Conservation (phyloP, 2,797 vertebrate genomes). For the Erpetoichthys calabaricus region DNA sequence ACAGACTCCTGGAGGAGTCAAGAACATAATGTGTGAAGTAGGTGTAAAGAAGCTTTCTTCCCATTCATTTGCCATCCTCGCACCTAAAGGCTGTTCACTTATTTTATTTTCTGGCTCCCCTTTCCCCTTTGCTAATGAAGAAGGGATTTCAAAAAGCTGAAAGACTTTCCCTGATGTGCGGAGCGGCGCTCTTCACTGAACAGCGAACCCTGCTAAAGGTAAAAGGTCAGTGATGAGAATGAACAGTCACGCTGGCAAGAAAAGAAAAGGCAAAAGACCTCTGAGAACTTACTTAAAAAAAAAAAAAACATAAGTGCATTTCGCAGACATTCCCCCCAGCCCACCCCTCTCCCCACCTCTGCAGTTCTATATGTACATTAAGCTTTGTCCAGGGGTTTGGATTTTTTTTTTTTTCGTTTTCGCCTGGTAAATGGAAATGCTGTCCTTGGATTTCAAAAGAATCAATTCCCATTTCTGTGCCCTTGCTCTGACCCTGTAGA, state of each 20-base stretch:
- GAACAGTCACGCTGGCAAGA: conserved; percentile 44
- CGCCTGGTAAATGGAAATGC: conserved; percentile 45
- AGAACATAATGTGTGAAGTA: conserved; percentile 84
- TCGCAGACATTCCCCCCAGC: conserved; percentile 5
- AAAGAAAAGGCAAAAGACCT: conserved; percentile 55
- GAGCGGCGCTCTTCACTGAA: conserved; percentile 49
- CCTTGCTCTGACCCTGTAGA: conserved; percentile 70
- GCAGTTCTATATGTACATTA: conserved; percentile 10
- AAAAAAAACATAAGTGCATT: conserved; percentile 10
- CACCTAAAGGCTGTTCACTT: conserved; percentile 57
- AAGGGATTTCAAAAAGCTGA: conserved; percentile 55
- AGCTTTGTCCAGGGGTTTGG: background rate
- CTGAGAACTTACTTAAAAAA: conserved; percentile 37
- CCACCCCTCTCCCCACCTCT: conserved; percentile 13
- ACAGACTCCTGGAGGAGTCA: conserved; percentile 77
- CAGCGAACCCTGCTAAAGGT: conserved; percentile 47
- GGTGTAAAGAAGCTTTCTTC: conserved; percentile 59
- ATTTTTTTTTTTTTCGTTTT: conserved; percentile 20
- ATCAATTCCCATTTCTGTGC: conserved; percentile 77
- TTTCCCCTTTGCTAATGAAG: conserved; percentile 48
- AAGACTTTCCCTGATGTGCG: conserved; percentile 45
- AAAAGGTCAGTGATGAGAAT: conserved; percentile 60
- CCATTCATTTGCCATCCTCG: conserved; percentile 58
- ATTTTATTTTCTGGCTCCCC: conserved; percentile 20
- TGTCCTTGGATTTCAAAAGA: conserved; percentile 53